Evolutionary conservation across 2,113 vertebrate genomes (phyloP).

Genomic region (Phrynosoma blainvillii): DNA sequence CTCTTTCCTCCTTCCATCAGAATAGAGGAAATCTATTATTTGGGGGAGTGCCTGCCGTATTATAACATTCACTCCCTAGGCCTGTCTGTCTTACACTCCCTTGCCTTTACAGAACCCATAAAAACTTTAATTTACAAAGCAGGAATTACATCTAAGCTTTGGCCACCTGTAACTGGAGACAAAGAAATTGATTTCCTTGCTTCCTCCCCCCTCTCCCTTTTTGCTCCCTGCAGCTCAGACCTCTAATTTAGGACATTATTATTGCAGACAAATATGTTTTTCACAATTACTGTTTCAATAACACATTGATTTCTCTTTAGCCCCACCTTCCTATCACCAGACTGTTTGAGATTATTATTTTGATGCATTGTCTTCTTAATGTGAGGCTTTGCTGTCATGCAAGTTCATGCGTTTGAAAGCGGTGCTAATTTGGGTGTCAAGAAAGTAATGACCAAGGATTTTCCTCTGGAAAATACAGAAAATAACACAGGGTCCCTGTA

Average conservation of each 20-base stretch:
- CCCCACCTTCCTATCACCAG: neutral
- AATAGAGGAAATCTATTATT: neutral
- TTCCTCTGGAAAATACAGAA: too few species aligned
- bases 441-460: too few species aligned
- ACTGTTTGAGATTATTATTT: slow-evolving; percentile 8
- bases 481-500: too few species aligned
- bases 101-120: slow-evolving; percentile 14
- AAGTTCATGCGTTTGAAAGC: too few species aligned
- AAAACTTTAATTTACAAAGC: slow-evolving; percentile 47
- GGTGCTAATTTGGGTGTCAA: too few species aligned
- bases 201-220: neutral
- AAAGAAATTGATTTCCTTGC: slow-evolving; percentile 48
- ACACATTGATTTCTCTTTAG: slow-evolving; percentile 26
- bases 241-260: slow-evolving; percentile 50
- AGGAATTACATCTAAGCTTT: slow-evolving; percentile 31
- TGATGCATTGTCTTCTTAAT: slow-evolving; percentile 36
- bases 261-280: slow-evolving; percentile 55
- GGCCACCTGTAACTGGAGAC: slow-evolving; percentile 10
- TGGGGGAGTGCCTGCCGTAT: accelerated
- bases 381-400: neutral
- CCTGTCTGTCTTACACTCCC: neutral
- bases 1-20: neutral
- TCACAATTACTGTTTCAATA: slow-evolving; percentile 62
- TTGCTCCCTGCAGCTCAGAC: neutral
- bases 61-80: neutral